Base-by-base conservation (phyloP, 2,888 invertebrate genomes). In the Smittia sp. region DNA sequence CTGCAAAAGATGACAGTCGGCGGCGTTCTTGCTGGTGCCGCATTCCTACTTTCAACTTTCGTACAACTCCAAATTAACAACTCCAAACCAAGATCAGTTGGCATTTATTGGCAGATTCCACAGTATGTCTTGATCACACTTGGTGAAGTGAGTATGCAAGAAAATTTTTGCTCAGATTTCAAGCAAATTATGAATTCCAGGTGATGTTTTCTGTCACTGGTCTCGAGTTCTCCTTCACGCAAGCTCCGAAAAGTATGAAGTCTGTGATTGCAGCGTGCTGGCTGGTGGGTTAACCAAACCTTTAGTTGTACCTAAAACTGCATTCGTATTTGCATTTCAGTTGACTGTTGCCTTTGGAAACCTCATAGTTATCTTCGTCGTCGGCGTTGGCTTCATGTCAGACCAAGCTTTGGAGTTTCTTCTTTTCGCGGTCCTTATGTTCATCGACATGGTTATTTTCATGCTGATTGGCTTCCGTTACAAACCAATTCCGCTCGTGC, bases 141-240 rank as follows among this genome's bases (percentile, higher is more conserved):
- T 78, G 98, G 90, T 0, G 98, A 99, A 83, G 92, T 98, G 11
- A n/a, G n/a, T n/a, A n/a, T n/a, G n/a, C n/a, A n/a, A n/a, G n/a
- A n/a, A n/a, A n/a, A n/a, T n/a, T n/a, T n/a, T n/a, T n/a, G n/a
- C n/a, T n/a, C n/a, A n/a, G n/a, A n/a, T n/a, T n/a, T n/a, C n/a
- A n/a, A n/a, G n/a, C n/a, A n/a, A 39, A 9, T 7, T 13, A 9
- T 7, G 7, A 11, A 39, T 32, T 27, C 0, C 13, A 66, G 66
- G 66, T 96, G 58, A 90, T 96, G 88, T 93, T 95, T 81, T 93
- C 94, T 6, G 90, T 96, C 46, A 95, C 96, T 0, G 96, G 96
- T 0, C 84, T 96, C 20, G 91, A 94, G 79, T 96, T 97, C 82
- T 91, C 95, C 0, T 96, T 94, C 82, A 92, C 94, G 0, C 93